These are phyloP conservation scores for Leptopilina clavipes DNA, from an alignment of 1,140 invertebrate genomes.

Conservation along the genomic window DNA sequence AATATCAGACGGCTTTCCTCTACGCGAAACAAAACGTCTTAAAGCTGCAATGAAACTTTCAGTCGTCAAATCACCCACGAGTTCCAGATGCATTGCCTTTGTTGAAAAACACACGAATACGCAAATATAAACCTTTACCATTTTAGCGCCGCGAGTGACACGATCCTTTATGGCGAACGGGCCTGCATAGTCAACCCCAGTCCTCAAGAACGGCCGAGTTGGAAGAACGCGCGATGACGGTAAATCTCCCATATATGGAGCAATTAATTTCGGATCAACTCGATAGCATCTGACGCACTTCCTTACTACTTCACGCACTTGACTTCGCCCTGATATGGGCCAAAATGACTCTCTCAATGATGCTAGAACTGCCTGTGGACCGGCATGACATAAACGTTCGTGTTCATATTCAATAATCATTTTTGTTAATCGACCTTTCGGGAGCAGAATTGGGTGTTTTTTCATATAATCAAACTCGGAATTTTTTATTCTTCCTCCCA, in stretches of 20 bases:
- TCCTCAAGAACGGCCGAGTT: conserved; percentile 50
- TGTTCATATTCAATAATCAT: too few species aligned
- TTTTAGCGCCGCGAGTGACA: conserved; percentile 38
- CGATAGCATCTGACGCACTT: conserved; percentile 42
- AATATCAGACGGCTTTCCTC: conserved; percentile 50
- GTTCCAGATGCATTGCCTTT: conserved; percentile 61
- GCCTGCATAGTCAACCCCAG: conserved; percentile 64
- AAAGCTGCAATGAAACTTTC: conserved; percentile 56
- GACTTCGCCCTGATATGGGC: conserved; percentile 38
- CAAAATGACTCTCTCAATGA: conserved; percentile 40
- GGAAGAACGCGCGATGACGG: conserved; percentile 25
- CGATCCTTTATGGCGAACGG: conserved; percentile 60
- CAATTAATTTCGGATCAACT: conserved; percentile 34
- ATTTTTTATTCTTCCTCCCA: too few species aligned
- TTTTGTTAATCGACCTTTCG: too few species aligned
- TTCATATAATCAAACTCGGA: too few species aligned
- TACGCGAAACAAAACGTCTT: conserved; percentile 52
- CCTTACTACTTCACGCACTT: conserved; percentile 31
- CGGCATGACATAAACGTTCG: conserved; percentile 52
- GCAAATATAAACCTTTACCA: conserved; percentile 43
- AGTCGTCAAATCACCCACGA: conserved; percentile 56
- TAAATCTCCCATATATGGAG: conserved; percentile 49
- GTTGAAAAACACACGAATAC: conserved; percentile 43
- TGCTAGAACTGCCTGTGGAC: conserved; percentile 46
- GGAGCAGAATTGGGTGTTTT: too few species aligned